Evolutionary conservation across 2,797 vertebrate genomes (phyloP).

Genomic region (Myotis findleyi): DNA sequence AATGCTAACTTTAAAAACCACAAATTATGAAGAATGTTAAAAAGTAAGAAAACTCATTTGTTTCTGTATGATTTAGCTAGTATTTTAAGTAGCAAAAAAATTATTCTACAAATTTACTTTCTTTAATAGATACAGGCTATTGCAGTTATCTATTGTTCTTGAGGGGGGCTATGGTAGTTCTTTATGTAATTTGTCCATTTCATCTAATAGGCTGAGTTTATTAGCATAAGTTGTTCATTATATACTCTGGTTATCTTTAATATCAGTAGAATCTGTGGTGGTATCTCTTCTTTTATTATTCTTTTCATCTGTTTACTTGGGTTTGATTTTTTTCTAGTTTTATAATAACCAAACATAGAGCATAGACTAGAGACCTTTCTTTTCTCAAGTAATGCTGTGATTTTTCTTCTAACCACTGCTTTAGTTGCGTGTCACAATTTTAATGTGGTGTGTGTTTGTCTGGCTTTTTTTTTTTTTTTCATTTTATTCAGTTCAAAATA

Average conservation of each 20-base stretch:
- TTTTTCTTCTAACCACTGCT: background rate
- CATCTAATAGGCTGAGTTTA: background rate
- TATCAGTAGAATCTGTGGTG: background rate
- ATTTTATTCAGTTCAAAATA: background rate
- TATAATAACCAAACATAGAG: background rate
- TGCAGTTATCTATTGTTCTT: background rate
- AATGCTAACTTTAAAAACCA: background rate
- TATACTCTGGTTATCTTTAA: background rate
- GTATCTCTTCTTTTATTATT: background rate
- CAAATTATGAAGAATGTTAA: background rate
- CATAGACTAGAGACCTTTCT: background rate
- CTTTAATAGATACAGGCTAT: background rate
- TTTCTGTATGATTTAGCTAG: background rate
- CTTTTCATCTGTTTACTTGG: background rate
- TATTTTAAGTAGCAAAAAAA: background rate
- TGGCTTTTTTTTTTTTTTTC: background rate
- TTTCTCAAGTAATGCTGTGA: background rate
- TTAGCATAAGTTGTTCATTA: background rate
- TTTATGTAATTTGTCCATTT: slow-evolving; percentile 2
- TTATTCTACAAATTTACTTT: background rate
- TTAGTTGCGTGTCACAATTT: background rate
- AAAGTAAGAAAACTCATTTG: background rate
- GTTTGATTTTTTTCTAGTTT: slow-evolving; percentile 8
- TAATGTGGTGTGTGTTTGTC: background rate
- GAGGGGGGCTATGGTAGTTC: background rate